Evolutionary conservation across 2,113 vertebrate genomes (phyloP).

Genomic region (Glaucidium brasilianum): DNA sequence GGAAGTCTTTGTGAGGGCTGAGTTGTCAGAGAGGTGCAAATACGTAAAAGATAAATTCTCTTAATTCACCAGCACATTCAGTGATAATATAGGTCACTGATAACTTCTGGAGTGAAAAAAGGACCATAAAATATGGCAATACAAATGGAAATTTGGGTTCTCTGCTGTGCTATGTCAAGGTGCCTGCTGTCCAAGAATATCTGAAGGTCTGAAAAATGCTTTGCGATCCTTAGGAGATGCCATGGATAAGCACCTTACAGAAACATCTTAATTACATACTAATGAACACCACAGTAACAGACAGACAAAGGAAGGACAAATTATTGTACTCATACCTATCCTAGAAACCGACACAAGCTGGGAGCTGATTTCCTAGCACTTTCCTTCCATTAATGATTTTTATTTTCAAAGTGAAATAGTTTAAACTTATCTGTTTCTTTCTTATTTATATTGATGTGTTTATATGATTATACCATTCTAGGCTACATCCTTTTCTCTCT

Average conservation of each 20-base stretch:
- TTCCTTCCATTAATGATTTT: not conserved
- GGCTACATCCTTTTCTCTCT: not conserved
- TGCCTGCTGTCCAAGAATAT: not conserved
- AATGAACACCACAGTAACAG: not conserved
- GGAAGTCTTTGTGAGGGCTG: not conserved
- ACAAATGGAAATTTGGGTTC: not conserved
- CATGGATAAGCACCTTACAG: not conserved
- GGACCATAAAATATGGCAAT: not conserved
- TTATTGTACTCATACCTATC: not conserved
- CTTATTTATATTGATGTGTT: not conserved
- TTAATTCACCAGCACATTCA: not conserved
- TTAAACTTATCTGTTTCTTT: not conserved
- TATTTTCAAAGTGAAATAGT: not conserved
- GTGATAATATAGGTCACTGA: not conserved
- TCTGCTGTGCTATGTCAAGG: not conserved
- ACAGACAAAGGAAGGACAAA: not conserved
- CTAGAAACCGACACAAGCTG: not conserved
- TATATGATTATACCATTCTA: fast-evolving
- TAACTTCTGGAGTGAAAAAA: not conserved
- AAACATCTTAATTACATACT: not conserved
- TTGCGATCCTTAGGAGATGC: not conserved
- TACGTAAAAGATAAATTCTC: not conserved
- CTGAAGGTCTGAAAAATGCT: not conserved
- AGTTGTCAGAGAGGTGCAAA: not conserved
- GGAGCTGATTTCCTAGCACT: not conserved